A percentile compares a stretch with the other conserved stretches of the same genome.
Evolutionary conservation across 2,113 vertebrate genomes (phyloP).

Genomic region (Trichomycterus rosablanca): DNA sequence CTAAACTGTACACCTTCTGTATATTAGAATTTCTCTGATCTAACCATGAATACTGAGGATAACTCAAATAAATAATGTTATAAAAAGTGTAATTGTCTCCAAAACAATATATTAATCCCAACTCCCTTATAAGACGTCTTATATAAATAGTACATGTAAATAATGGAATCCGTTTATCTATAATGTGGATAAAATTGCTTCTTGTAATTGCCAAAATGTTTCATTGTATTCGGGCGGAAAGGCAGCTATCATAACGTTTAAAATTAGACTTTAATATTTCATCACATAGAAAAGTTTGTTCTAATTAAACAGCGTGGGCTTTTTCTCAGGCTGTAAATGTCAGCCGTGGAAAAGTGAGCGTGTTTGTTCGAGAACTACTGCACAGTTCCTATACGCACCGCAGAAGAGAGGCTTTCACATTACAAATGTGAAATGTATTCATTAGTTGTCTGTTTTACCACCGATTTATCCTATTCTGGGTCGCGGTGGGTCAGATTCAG

Average conservation of each 20-base stretch:
- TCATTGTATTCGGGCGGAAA: constrained; percentile 79
- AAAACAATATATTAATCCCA: constrained; percentile 46
- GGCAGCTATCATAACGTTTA: constrained; percentile 83
- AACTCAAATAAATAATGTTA: constrained; percentile 30
- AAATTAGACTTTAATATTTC: constrained; percentile 92
- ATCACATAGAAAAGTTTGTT: constrained; percentile 82
- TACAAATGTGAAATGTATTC: too few relatives aligned
- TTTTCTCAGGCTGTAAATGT: constrained; percentile 81
- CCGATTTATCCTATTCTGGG: too few relatives aligned
- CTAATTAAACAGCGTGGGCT: constrained; percentile 79
- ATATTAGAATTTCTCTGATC: constrained; percentile 32
- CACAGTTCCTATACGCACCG: constrained; percentile 17
- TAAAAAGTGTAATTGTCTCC: constrained; percentile 41
- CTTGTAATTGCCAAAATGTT: constrained; percentile 72
- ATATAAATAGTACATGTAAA: constrained; percentile 78
- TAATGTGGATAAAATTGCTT: constrained; percentile 64
- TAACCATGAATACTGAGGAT: neutral
- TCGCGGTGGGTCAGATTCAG: too few relatives aligned
- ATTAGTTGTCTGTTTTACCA: too few relatives aligned
- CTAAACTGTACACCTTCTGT: constrained; percentile 18
- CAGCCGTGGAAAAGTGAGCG: constrained; percentile 68
- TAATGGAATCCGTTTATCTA: constrained; percentile 78
- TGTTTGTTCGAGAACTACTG: constrained; percentile 41
- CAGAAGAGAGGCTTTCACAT: too few relatives aligned
- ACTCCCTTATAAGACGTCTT: constrained; percentile 61